phyloP scores from a whole-genome alignment of 2,797 vertebrate genomes.

The Phataginus tricuspis region DNA sequence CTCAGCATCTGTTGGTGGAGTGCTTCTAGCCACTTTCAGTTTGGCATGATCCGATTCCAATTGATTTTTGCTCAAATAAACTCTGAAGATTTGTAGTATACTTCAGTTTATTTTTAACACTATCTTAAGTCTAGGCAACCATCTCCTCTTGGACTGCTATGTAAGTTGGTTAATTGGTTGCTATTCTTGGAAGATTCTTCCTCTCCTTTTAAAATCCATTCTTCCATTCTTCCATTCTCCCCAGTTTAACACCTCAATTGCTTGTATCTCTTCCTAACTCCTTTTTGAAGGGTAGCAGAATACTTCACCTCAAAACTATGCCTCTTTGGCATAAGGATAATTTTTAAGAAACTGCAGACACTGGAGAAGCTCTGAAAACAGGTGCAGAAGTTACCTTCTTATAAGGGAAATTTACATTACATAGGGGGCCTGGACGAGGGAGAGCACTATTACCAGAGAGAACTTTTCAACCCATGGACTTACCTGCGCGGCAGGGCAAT shows the following conservation, averaged over 20 bases:
- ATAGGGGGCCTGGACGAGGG: no score
- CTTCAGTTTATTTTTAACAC: neutral
- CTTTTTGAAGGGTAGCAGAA: neutral
- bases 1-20: neutral
- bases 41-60: neutral
- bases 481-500: neutral
- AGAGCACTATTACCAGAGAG: neutral
- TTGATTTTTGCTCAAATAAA: neutral
- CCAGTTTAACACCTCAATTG: neutral
- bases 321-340: neutral
- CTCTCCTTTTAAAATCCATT: neutral
- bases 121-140: neutral
- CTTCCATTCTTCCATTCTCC: neutral
- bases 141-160: neutral
- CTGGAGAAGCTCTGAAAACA: neutral
- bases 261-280: neutral
- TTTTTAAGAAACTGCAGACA: neutral
- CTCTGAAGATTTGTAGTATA: neutral
- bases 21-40: neutral
- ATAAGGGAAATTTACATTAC: neutral
- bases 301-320: neutral
- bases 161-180: neutral
- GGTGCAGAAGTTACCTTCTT: neutral
- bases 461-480: neutral
- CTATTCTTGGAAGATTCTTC: neutral